Evolutionary conservation across 1,140 invertebrate genomes (phyloP).

Genomic region (Orius insidiosus): DNA sequence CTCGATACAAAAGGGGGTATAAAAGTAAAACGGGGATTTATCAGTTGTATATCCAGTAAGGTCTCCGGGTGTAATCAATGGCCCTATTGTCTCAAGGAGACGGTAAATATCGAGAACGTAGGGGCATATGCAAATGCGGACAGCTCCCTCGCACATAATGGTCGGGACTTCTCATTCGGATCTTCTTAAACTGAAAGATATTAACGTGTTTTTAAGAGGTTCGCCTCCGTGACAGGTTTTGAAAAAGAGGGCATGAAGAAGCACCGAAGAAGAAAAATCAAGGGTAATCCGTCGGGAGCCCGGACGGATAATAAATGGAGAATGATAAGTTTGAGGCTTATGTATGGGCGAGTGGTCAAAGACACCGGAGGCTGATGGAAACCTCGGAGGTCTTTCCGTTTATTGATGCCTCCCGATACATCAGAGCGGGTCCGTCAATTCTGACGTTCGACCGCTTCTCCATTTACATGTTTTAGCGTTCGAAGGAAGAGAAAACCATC

Average conservation of each 20-base stretch:
- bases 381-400: slow-evolving; percentile 5
- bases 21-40: slow-evolving; percentile 7
- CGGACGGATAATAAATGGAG: slow-evolving; percentile 4
- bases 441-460: not conserved
- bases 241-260: slow-evolving; percentile 1
- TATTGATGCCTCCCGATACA: slow-evolving; percentile 7
- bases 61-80: slow-evolving; percentile 8
- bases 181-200: too few relatives aligned
- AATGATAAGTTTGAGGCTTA: slow-evolving; percentile 6
- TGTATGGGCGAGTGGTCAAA: slow-evolving; percentile 10
- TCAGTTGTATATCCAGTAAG: slow-evolving; percentile 8
- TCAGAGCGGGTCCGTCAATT: not conserved
- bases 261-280: slow-evolving; percentile 10
- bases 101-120: slow-evolving; percentile 4
- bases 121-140: slow-evolving; percentile 9
- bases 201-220: too few relatives aligned
- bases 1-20: slow-evolving; percentile 2
- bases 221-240: too few relatives aligned
- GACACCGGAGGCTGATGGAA: slow-evolving; percentile 6
- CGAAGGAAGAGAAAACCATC: not conserved
- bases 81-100: slow-evolving; percentile 4
- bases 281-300: slow-evolving; percentile 7
- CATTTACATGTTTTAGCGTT: slow-evolving; percentile 8
- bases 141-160: too few relatives aligned
- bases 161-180: too few relatives aligned